Conservation (phyloP, 2,113 vertebrate genomes). For the Dasypus novemcinctus region DNA sequence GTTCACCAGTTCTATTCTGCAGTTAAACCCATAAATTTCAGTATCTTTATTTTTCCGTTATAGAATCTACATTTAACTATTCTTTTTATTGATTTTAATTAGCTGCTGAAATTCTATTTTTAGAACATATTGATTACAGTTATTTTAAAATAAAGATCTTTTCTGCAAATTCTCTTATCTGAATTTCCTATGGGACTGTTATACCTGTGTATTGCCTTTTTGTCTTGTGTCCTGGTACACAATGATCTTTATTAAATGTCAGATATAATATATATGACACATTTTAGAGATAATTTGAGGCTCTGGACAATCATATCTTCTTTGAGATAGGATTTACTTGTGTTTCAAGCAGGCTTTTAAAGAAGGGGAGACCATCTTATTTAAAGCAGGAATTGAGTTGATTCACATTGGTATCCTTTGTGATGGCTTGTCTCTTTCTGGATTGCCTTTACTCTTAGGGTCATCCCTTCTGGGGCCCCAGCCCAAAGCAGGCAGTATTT, state of each 20-base stretch:
- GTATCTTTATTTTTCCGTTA: not conserved
- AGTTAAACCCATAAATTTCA: not conserved
- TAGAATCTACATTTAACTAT: not conserved
- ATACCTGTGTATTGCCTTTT: not conserved
- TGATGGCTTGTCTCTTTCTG: not conserved
- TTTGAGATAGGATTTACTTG: not conserved
- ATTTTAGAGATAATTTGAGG: not conserved
- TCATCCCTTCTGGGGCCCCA: not conserved
- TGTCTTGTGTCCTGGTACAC: not conserved
- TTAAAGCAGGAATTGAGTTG: not conserved
- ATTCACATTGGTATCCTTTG: not conserved
- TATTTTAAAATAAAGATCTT: not conserved
- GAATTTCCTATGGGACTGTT: not conserved
- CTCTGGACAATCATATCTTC: not conserved
- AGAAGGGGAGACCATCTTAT: not conserved
- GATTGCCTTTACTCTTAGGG: not conserved
- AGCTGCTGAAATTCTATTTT: not conserved
- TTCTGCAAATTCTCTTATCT: not conserved
- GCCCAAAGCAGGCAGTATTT: not conserved
- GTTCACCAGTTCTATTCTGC: not conserved
- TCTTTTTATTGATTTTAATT: not conserved
- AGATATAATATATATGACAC: not conserved
- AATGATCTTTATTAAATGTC: not conserved
- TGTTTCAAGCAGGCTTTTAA: not conserved
- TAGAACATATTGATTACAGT: not conserved